Conservation (phyloP, 2,888 invertebrate species). For the Lampropteryx suffumata region DNA sequence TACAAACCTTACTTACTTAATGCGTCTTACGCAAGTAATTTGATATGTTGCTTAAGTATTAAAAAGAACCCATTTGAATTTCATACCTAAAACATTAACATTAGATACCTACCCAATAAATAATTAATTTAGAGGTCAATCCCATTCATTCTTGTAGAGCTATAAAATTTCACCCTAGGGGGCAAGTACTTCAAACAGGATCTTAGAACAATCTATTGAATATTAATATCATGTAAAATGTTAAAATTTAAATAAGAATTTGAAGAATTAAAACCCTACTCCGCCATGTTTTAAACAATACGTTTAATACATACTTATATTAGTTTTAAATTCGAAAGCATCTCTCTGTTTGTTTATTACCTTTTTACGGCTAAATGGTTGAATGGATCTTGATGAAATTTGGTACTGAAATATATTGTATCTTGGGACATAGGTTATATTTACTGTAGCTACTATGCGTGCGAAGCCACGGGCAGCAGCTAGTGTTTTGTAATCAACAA, state of each 20-base stretch:
- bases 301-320: no score
- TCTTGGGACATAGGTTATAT: no score
- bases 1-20: background rate
- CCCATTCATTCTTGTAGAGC: slow-evolving; percentile 12
- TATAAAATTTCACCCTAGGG: slow-evolving; percentile 22
- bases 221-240: slow-evolving; percentile 29
- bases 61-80: background rate
- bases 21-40: slow-evolving; percentile 20
- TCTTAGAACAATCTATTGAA: slow-evolving; percentile 25
- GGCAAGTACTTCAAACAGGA: slow-evolving; percentile 25
- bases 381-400: no score
- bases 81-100: slow-evolving; percentile 1
- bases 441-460: no score
- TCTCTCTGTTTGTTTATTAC: no score
- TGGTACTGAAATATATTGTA: no score
- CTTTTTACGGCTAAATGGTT: no score
- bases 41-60: background rate
- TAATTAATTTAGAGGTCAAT: slow-evolving; percentile 6
- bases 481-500: no score
- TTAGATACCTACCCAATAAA: slow-evolving; percentile 8
- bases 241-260: slow-evolving; percentile 29
- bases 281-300: slow-evolving; percentile 20
- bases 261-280: slow-evolving; percentile 18
- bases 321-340: no score
- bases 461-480: no score